Percentiles rank a stretch among this genome's conserved stretches.
These are phyloP conservation scores for Plebejus melissa DNA, from an alignment of 2,888 invertebrate species.

Conservation along the genomic window DNA sequence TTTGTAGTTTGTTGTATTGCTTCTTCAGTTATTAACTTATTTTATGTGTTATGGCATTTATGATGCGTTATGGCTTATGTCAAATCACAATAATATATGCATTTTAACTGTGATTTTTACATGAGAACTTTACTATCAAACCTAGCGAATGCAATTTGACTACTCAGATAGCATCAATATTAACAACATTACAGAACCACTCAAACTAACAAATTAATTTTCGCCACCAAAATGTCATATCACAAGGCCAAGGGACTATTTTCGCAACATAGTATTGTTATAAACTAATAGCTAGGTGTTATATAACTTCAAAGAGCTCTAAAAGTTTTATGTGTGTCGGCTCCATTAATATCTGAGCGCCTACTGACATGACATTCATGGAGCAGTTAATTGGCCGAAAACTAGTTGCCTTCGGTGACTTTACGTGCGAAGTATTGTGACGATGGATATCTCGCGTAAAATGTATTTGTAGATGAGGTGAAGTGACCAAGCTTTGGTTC, in stretches of 20 bases:
- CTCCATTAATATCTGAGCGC: slow-evolving; percentile 32
- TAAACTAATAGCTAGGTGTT: slow-evolving; percentile 15
- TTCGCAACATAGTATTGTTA: slow-evolving; percentile 10
- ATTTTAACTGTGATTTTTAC: too few relatives aligned
- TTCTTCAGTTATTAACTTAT: too few relatives aligned
- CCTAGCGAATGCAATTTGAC: too few relatives aligned
- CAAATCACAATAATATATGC: too few relatives aligned
- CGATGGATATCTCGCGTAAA: neutral
- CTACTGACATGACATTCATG: slow-evolving; percentile 28
- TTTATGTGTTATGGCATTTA: too few relatives aligned
- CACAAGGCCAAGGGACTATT: slow-evolving; percentile 2
- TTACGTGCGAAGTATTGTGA: slow-evolving; percentile 10
- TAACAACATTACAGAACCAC: too few relatives aligned
- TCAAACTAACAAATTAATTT: too few relatives aligned
- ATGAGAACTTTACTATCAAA: too few relatives aligned
- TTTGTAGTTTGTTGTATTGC: too few relatives aligned
- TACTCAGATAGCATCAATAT: too few relatives aligned
- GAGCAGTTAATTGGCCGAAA: slow-evolving; percentile 20
- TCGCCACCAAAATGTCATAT: neutral
- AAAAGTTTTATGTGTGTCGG: slow-evolving; percentile 30
- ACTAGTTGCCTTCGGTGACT: neutral
- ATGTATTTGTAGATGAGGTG: neutral
- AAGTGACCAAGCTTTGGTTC: neutral
- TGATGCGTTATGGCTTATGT: too few relatives aligned
- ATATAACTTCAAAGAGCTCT: slow-evolving; percentile 32